Percentiles rank a stretch among this genome's conserved stretches.
These are phyloP conservation scores for Thamnophis sirtalis DNA, from an alignment of 2,113 vertebrate genomes.

Conservation along the genomic window DNA sequence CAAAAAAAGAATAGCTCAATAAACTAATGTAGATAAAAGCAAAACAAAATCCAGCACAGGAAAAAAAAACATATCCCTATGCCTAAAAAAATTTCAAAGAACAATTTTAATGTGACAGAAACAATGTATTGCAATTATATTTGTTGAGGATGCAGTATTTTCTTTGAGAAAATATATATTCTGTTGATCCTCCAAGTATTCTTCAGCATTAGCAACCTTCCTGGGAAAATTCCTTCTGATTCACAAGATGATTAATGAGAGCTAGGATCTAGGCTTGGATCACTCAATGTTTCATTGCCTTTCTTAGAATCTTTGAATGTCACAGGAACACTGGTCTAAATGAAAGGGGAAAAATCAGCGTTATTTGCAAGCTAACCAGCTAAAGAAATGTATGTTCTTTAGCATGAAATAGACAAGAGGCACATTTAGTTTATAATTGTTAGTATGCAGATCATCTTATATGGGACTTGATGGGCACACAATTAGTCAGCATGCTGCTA, in stretches of 20 bases:
- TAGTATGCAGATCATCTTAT: too few relatives aligned
- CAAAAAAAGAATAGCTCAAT: conserved; percentile 26
- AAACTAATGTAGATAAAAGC: conserved; percentile 24
- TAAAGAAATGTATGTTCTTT: neutral
- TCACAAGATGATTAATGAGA: conserved; percentile 54
- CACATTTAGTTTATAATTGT: neutral
- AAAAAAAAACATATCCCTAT: conserved; percentile 18
- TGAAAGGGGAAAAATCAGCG: conserved; percentile 11
- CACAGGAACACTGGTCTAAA: conserved; percentile 71
- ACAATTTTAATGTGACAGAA: neutral
- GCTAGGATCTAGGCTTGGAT: conserved; percentile 50
- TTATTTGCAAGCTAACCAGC: neutral
- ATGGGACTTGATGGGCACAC: neutral
- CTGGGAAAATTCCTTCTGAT: conserved; percentile 58
- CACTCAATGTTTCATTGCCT: conserved; percentile 77
- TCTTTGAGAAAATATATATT: conserved; percentile 58
- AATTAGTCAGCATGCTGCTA: neutral
- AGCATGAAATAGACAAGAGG: neutral
- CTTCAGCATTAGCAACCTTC: conserved; percentile 78
- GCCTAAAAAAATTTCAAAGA: conserved; percentile 47
- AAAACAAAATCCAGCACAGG: conserved; percentile 51
- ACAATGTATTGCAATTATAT: conserved; percentile 13
- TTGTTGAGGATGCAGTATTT: conserved; percentile 4
- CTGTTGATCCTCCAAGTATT: conserved; percentile 81
- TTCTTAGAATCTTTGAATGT: conserved; percentile 75